Evolutionary conservation across 2,888 invertebrate genomes (phyloP), one percentile per base, ranked within the genome.

Genomic region (Oscheius myriophilus): DNA sequence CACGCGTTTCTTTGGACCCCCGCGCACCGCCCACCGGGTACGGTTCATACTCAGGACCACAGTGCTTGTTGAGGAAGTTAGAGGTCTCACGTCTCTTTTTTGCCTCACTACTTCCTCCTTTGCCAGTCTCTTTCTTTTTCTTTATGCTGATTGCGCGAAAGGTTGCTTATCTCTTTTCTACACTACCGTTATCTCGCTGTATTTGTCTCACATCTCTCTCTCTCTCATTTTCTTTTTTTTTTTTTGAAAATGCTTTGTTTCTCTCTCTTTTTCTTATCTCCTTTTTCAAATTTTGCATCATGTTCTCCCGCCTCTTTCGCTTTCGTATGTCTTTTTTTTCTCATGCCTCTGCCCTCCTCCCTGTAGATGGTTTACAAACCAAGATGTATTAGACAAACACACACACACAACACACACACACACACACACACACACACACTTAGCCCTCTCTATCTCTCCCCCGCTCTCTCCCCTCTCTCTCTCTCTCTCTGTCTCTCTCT

Each of bases 21-120:
- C 58, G 25, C 58, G 58, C 45, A 49, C 61, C 61, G 61, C 61
- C 61, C 49, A 43, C 26, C 46, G 61, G 49, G 46, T 57, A 57
- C 57, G 18, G 57, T 57, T 25, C 25, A 23, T n/a, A 11, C 26
- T 26, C 14, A n/a, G 3, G 26, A n/a, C n/a, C 26, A 12, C n/a
- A 39, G 43, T 43, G 33, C 41, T 39, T 21, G 39, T 16, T 25
- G 41, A 18, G 42, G 39, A 18, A 6, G 21, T 57, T 18, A 21
- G 1, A 11, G 1, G 1, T 9, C 57, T 21, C 4, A 42, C 43
- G 21, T 42, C 21, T 41, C 57, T n/a, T 23, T 57, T 18, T 18
- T 53, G 16, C 53, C 7, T 53, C 53, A 53, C 23, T 23, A 53
- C 12, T 16, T 11, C 26, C 57, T 26, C n/a, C 39, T 33, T 57